Evolutionary conservation across 2,888 invertebrate genomes (phyloP).

Genomic region (Formica aserva): DNA sequence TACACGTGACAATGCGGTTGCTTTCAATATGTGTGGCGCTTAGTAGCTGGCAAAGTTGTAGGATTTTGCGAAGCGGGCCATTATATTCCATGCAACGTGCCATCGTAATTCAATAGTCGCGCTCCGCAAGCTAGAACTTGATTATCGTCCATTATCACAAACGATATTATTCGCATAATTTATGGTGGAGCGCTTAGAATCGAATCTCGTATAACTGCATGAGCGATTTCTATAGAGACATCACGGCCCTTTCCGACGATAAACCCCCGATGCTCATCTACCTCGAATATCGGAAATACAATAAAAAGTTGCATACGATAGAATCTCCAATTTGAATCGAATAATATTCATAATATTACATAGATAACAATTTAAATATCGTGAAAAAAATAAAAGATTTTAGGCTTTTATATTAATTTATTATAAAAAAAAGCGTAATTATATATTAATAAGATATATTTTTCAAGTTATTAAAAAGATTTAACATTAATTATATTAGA

Average conservation of each 20-base stretch:
- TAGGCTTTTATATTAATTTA: not conserved
- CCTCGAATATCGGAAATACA: not conserved
- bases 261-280: not conserved
- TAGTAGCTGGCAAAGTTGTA: slow-evolving; percentile 63
- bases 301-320: not conserved
- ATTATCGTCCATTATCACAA: slow-evolving; percentile 77
- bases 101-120: slow-evolving; percentile 70
- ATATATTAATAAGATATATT: too few relatives aligned
- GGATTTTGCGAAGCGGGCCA: slow-evolving; percentile 65
- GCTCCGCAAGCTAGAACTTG: slow-evolving; percentile 68
- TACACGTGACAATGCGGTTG: slow-evolving; percentile 46
- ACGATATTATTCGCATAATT: slow-evolving; percentile 76
- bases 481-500: not conserved
- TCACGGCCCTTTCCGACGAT: slow-evolving; percentile 62
- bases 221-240: slow-evolving; percentile 66
- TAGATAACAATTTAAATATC: not conserved
- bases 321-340: not conserved
- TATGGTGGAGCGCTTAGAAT: slow-evolving; percentile 70
- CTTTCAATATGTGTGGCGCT: slow-evolving; percentile 51
- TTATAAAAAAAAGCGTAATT: not conserved
- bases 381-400: not conserved
- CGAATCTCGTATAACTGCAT: slow-evolving; percentile 69
- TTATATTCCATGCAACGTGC: slow-evolving; percentile 67
- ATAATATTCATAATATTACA: not conserved
- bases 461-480: not conserved